phyloP scores from a whole-genome alignment of 1,140 invertebrate genomes.

The Acromyrmex echinatior region DNA sequence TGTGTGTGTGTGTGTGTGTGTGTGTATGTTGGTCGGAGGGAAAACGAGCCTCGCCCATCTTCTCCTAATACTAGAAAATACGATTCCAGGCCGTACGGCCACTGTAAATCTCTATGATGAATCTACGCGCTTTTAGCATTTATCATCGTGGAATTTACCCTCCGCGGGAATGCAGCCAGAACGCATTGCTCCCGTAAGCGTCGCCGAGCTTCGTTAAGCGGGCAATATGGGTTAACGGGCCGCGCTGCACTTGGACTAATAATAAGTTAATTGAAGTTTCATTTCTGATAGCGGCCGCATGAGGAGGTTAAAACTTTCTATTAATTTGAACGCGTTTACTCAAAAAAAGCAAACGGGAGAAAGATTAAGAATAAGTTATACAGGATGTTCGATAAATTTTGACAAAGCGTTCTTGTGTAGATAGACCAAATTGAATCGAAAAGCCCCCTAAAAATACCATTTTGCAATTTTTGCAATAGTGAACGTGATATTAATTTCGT shows the following conservation, averaged over 20 bases:
- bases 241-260: constrained; percentile 53
- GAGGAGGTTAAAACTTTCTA: constrained; percentile 21
- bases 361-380: neutral
- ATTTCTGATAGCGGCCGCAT: constrained; percentile 25
- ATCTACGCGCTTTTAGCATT: constrained; percentile 59
- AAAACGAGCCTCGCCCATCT: constrained; percentile 51
- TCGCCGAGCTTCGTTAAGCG: constrained; percentile 31
- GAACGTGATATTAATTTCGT: no score
- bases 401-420: no score
- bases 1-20: neutral
- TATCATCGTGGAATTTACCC: constrained; percentile 68
- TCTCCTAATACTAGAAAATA: constrained; percentile 64
- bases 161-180: constrained; percentile 53
- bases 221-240: constrained; percentile 41
- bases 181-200: constrained; percentile 64
- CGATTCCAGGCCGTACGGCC: constrained; percentile 42
- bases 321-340: neutral
- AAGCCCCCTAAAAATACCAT: no score
- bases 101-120: constrained; percentile 65
- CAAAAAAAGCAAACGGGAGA: constrained; percentile 6
- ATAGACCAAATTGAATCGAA: no score
- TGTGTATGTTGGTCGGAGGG: neutral
- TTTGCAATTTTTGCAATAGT: no score
- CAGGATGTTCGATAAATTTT: no score
- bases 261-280: constrained; percentile 66